These are phyloP conservation scores for Eremophila alpestris DNA, from an alignment of 2,797 vertebrate species.

Conservation along the genomic window DNA sequence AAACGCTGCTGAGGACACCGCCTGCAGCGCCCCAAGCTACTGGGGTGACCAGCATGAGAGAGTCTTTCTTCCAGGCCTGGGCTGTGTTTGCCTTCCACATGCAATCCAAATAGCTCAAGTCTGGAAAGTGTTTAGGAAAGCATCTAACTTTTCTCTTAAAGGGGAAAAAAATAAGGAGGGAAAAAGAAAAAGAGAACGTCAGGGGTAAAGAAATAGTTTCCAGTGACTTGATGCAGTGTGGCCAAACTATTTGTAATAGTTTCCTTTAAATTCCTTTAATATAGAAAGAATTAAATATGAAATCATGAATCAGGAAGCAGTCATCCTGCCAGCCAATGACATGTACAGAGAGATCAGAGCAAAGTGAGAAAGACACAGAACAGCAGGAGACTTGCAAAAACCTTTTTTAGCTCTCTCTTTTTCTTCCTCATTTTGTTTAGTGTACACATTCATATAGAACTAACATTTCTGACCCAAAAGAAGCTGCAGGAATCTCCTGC, in stretches of 20 bases:
- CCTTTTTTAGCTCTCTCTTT: slow-evolving; percentile 28
- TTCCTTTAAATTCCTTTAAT: slow-evolving; percentile 57
- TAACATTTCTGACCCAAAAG: slow-evolving; percentile 52
- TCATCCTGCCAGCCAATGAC: slow-evolving; percentile 52
- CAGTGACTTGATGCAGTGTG: slow-evolving; percentile 20
- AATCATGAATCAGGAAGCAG: slow-evolving; percentile 59
- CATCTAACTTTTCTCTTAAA: slow-evolving; percentile 7
- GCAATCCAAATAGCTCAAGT: slow-evolving; percentile 11
- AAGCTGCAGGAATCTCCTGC: slow-evolving; percentile 34
- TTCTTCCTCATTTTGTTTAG: slow-evolving; percentile 54
- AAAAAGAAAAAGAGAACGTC: not conserved
- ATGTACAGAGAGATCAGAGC: slow-evolving; percentile 49
- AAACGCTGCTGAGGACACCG: not conserved
- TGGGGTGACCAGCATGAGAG: slow-evolving; percentile 31
- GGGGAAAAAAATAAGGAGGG: not conserved
- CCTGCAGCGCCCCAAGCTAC: slow-evolving; percentile 1
- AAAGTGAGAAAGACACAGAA: slow-evolving; percentile 56
- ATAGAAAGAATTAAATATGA: slow-evolving; percentile 53
- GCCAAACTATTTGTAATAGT: slow-evolving; percentile 55
- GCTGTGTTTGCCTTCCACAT: slow-evolving; percentile 35
- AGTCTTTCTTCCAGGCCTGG: slow-evolving; percentile 48
- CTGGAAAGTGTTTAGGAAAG: slow-evolving; percentile 52
- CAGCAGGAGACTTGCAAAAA: slow-evolving; percentile 41
- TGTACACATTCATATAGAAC: slow-evolving; percentile 11
- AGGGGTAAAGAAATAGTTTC: slow-evolving; percentile 46